Conservation (phyloP, 1,140 invertebrate genomes). For the Melipona quadrifasciata region DNA sequence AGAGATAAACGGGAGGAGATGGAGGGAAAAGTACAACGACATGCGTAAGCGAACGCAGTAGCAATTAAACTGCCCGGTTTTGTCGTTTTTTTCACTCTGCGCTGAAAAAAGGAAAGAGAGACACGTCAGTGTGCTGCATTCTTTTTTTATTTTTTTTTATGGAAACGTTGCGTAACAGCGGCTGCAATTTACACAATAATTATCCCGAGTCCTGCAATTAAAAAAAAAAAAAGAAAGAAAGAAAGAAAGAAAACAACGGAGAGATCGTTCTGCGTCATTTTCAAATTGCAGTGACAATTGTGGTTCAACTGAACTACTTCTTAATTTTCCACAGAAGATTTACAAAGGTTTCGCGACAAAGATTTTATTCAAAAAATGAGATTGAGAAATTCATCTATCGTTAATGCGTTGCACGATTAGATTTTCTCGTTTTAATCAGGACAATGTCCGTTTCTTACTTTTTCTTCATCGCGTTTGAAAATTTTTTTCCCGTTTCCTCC, state of each 20-base stretch:
- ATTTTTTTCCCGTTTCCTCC: no score
- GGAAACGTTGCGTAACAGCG: not conserved
- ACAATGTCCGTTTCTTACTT: no score
- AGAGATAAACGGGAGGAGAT: not conserved
- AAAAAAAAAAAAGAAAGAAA: not conserved
- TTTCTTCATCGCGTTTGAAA: no score
- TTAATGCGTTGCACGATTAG: no score
- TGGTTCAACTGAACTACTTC: no score
- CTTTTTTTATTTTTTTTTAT: not conserved
- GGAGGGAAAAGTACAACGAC: not conserved
- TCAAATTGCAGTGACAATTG: not conserved
- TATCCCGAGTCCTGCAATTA: not conserved
- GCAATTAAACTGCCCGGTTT: slow-evolving; percentile 7
- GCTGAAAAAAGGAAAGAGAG: not conserved
- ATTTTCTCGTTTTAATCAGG: no score
- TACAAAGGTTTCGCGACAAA: no score
- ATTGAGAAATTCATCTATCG: no score
- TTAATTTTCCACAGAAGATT: no score
- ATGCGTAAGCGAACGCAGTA: slow-evolving; percentile 3
- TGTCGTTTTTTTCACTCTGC: no score
- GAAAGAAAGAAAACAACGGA: not conserved
- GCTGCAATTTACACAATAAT: not conserved
- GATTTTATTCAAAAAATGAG: no score
- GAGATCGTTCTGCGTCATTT: no score
- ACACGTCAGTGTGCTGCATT: not conserved